Conservation (phyloP, 1,140 invertebrate genomes). For the Macrocentrus cingulum region DNA sequence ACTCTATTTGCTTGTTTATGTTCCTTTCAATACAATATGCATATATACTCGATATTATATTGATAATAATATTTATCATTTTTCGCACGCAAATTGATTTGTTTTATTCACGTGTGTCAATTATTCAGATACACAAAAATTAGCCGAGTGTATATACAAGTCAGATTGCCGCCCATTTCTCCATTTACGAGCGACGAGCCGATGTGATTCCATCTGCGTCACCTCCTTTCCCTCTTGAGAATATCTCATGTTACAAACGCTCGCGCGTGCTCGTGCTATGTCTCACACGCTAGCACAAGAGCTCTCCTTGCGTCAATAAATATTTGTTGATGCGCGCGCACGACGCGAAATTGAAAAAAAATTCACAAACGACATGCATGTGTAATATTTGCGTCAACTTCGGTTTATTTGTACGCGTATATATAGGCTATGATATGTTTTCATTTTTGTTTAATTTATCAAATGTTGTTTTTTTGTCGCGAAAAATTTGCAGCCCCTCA, state of each 20-base stretch:
- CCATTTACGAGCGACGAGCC: conserved; percentile 9
- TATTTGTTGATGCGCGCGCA: conserved; percentile 40
- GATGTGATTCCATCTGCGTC: conserved; percentile 16
- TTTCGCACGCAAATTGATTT: not conserved
- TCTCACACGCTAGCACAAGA: conserved; percentile 5
- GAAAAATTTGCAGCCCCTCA: too few relatives aligned
- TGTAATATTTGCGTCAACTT: not conserved
- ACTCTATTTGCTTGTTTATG: conserved; percentile 2
- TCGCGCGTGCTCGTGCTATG: conserved; percentile 15
- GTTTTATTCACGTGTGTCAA: conserved; percentile 8
- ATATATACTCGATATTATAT: too few relatives aligned
- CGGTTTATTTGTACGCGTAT: too few relatives aligned
- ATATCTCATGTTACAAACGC: conserved; percentile 4
- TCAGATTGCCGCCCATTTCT: conserved; percentile 6
- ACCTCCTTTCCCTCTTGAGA: not conserved
- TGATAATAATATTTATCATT: too few relatives aligned
- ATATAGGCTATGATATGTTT: too few relatives aligned
- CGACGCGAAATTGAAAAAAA: not conserved
- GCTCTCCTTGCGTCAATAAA: conserved; percentile 35
- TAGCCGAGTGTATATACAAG: not conserved
- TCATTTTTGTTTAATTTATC: too few relatives aligned
- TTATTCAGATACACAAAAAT: conserved; percentile 1
- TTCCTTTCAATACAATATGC: not conserved
- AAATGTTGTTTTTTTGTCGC: too few relatives aligned
- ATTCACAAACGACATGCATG: conserved; percentile 4